Conservation (phyloP, 1,140 invertebrate genomes). For the Pseudachorutes palmiensis region DNA sequence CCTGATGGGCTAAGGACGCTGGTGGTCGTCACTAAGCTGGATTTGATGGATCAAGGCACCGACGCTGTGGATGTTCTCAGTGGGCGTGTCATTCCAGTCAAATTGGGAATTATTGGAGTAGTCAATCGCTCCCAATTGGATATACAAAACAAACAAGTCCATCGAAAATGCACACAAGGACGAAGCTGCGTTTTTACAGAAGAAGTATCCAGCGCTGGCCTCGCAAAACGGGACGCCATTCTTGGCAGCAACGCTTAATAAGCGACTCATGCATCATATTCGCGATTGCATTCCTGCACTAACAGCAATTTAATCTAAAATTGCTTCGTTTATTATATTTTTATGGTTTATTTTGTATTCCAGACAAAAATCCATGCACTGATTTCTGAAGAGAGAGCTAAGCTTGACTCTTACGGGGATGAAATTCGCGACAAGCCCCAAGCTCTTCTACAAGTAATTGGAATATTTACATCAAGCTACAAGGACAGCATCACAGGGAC, state of each 20-base stretch:
- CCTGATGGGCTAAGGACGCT: conserved; percentile 86
- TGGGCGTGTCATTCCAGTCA: conserved; percentile 94
- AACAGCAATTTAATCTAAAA: too few relatives aligned
- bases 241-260: conserved; percentile 91
- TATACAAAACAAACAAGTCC: conserved; percentile 80
- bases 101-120: conserved; percentile 94
- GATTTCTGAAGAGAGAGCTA: too few relatives aligned
- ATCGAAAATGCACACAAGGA: conserved; percentile 82
- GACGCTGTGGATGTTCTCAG: conserved; percentile 97
- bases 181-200: conserved; percentile 83
- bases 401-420: too few relatives aligned
- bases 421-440: too few relatives aligned
- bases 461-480: too few relatives aligned
- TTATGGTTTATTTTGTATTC: too few relatives aligned
- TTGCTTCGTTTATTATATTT: too few relatives aligned
- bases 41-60: conserved; percentile 95
- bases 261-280: conserved; percentile 96
- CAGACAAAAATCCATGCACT: too few relatives aligned
- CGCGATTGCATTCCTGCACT: conserved; percentile 92
- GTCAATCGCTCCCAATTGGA: conserved; percentile 97
- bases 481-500: too few relatives aligned
- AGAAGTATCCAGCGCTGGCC: conserved; percentile 92
- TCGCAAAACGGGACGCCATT: conserved; percentile 91
- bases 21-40: conserved; percentile 97
- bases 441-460: too few relatives aligned